Percentiles rank a stretch among this genome's conserved stretches.
Conservation (phyloP, 2,113 vertebrate species). For the Triplophysa tibetana region DNA sequence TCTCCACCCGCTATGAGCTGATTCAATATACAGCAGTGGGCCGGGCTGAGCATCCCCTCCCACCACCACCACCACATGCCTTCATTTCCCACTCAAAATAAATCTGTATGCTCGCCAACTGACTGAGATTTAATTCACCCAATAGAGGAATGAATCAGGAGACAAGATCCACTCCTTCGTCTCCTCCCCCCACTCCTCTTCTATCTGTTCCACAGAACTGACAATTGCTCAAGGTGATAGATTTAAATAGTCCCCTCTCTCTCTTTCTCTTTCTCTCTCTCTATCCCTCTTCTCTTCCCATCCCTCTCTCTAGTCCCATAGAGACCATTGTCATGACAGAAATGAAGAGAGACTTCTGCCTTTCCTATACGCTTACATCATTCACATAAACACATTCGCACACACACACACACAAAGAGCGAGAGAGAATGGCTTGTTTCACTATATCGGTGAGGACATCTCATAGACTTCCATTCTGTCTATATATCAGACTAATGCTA, state of each 20-base stretch:
- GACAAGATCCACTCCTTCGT: conserved; percentile 30
- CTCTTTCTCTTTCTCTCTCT: conserved; percentile 65
- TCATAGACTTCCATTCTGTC: conserved; percentile 39
- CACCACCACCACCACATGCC: conserved; percentile 23
- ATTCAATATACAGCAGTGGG: conserved; percentile 35
- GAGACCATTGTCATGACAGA: conserved; percentile 47
- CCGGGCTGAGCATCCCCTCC: conserved; percentile 2
- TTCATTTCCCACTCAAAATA: conserved; percentile 59
- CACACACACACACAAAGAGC: background rate
- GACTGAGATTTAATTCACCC: conserved; percentile 64
- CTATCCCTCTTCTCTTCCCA: conserved; percentile 58
- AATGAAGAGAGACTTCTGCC: conserved; percentile 44
- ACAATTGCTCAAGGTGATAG: conserved; percentile 65
- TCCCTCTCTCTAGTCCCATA: conserved; percentile 20
- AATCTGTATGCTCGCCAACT: conserved; percentile 66
- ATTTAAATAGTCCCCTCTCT: conserved; percentile 61
- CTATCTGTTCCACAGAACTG: conserved; percentile 27
- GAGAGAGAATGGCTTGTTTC: background rate
- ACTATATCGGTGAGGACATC: conserved; percentile 33
- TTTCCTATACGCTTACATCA: conserved; percentile 19
- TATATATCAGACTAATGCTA: no score
- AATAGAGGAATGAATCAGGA: conserved; percentile 67
- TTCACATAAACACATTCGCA: conserved; percentile 24
- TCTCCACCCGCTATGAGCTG: background rate
- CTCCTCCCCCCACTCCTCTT: conserved; percentile 31